Base-by-base conservation (phyloP, 2,888 invertebrate genomes). In the Antheraea assamensis region DNA sequence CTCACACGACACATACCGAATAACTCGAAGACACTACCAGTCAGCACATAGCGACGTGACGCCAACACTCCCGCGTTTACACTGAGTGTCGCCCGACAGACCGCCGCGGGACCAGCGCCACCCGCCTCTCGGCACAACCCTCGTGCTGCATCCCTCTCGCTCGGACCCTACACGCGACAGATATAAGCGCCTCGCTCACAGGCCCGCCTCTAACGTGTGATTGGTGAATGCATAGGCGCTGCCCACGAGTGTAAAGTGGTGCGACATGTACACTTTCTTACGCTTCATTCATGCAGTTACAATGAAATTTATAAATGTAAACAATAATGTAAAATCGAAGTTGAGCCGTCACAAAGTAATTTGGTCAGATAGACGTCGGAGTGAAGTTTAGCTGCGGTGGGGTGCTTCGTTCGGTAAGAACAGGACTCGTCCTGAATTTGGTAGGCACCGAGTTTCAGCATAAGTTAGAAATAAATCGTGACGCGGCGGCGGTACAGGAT, bases 151-250 rank as follows among this genome's bases (percentile, higher is more conserved):
- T 42, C 70, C 21, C 73, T 64, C 64, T 64, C 66, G 42, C 52
- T 71, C 74, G 52, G 66, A 7, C 49, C 24, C 31, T 8, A 61
- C 17, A 17, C 27, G 4, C 42, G 30, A 30, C 66, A 42, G 24
- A 49, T 31, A 21, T n/a, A 42, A 4, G 8, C 8, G 17, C 30
- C 27, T 52, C 47, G 55, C 68, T 71, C 30, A 42, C 27, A 24
- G 24, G 55, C 71, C n/a, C 27, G 31, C 71, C 64, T 19, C 73
- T 71, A 35, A 66, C 73, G 72, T 74, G 73, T 74, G 71, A 76
- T 55, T 71, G 71, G 76, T 76, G 72, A 73, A 35, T 13, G 3
- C n/a, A 68, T n/a, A 58, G 74, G 72, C 61, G 72, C 70, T 74
- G 71, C 74, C 71, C 66, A 66, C 31, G 70, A n/a, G 71, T 71